phyloP scores from a whole-genome alignment of 2,888 invertebrate species.

The Petrolisthes manimaculis region DNA sequence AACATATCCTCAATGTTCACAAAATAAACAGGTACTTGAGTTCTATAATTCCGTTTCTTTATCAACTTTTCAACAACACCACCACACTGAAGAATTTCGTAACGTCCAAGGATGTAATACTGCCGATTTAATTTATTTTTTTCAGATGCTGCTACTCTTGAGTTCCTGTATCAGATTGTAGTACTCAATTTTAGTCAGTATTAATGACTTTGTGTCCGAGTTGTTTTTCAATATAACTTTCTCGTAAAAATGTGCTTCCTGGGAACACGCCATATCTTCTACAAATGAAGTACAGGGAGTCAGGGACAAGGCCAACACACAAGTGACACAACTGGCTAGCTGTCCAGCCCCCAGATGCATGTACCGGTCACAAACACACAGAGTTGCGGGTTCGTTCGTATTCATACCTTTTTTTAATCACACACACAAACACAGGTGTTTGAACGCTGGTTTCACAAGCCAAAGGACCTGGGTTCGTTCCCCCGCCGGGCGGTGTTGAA shows the following conservation, averaged over 20 bases:
- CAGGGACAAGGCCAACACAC: too few species aligned
- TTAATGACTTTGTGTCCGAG: background rate
- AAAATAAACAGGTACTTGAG: constrained; percentile 26
- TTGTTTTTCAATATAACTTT: background rate
- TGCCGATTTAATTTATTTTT: background rate
- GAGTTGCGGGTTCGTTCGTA: too few species aligned
- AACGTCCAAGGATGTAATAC: background rate
- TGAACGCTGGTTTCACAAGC: too few species aligned
- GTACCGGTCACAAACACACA: too few species aligned
- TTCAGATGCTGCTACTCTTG: background rate
- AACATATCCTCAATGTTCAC: background rate
- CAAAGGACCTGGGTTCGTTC: too few species aligned
- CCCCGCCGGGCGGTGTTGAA: too few species aligned
- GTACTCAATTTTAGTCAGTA: constrained; percentile 23
- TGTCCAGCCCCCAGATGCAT: too few species aligned
- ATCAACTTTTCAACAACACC: constrained; percentile 22
- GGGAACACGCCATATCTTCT: too few species aligned
- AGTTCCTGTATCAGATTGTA: constrained; percentile 6
- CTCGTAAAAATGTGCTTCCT: background rate
- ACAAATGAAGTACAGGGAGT: too few species aligned
- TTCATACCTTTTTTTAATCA: too few species aligned
- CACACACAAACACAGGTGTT: too few species aligned
- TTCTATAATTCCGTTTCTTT: constrained; percentile 15
- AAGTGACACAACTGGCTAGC: too few species aligned
- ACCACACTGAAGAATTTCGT: constrained; percentile 9